Evolutionary conservation across 2,113 vertebrate species (phyloP).

Genomic region (Numenius arquata): DNA sequence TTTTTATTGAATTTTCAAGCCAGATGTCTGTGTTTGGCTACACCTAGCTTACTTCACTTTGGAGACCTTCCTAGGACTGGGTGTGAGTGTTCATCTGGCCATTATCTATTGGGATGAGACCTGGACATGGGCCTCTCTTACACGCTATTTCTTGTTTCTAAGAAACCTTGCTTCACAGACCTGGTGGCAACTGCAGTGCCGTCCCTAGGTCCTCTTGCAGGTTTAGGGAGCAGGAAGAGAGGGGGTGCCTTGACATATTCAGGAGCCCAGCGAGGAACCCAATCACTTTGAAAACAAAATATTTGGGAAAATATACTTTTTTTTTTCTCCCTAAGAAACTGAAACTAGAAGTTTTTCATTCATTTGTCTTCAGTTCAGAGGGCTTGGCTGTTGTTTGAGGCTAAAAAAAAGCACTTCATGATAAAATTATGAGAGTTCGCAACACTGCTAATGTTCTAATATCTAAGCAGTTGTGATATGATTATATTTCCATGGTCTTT

Average conservation of each 20-base stretch:
- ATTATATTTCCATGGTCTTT: not conserved
- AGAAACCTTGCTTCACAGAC: not conserved
- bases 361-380: not conserved
- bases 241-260: not conserved
- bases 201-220: not conserved
- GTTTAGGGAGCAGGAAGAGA: not conserved
- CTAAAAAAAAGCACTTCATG: not conserved
- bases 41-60: not conserved
- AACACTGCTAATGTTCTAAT: not conserved
- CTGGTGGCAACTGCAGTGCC: not conserved
- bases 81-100: not conserved
- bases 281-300: not conserved
- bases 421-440: not conserved
- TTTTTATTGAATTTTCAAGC: not conserved
- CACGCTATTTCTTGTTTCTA: not conserved
- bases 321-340: not conserved
- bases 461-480: not conserved
- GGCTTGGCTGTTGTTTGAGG: not conserved
- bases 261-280: not conserved
- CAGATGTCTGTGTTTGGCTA: not conserved
- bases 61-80: not conserved
- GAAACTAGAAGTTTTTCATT: not conserved
- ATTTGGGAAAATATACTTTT: not conserved
- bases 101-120: not conserved
- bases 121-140: not conserved